A percentile compares a stretch with the other conserved stretches of the same genome.
phyloP scores from a whole-genome alignment of 2,797 vertebrate genomes.

The Kryptopterus vitreolus region DNA sequence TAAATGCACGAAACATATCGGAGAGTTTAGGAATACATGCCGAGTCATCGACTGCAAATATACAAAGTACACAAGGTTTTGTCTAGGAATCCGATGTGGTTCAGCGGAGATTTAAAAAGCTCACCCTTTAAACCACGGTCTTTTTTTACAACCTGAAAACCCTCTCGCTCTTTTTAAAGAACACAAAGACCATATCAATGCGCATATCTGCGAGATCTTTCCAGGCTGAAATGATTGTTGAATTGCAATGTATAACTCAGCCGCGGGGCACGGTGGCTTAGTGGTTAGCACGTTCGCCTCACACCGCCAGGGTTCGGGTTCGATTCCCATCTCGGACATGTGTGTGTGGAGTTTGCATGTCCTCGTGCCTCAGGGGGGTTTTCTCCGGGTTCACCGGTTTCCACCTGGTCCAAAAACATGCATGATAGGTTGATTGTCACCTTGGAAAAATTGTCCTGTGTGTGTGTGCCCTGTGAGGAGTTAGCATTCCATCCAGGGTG shows the following conservation, averaged over 20 bases:
- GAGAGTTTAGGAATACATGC: slow-evolving; percentile 19
- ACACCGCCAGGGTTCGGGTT: no score
- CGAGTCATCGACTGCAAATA: background rate
- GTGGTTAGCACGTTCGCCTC: no score
- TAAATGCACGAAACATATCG: slow-evolving; percentile 22
- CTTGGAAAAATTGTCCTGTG: no score
- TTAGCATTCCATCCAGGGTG: no score
- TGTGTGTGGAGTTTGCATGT: no score
- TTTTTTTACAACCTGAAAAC: background rate
- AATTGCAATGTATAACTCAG: background rate
- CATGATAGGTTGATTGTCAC: no score
- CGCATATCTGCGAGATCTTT: background rate
- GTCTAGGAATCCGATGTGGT: background rate
- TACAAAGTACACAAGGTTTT: background rate
- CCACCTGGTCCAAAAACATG: no score
- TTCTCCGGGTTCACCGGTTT: no score
- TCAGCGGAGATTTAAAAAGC: background rate
- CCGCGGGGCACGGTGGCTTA: no score
- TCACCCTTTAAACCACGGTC: background rate
- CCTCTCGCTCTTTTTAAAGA: background rate
- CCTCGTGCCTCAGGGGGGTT: no score
- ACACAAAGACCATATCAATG: background rate
- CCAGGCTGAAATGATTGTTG: background rate
- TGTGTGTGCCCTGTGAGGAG: no score
- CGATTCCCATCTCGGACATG: no score